A percentile compares a stretch with the other conserved stretches of the same genome.
phyloP scores from a whole-genome alignment of 2,797 vertebrate genomes.

The Clamator glandarius region DNA sequence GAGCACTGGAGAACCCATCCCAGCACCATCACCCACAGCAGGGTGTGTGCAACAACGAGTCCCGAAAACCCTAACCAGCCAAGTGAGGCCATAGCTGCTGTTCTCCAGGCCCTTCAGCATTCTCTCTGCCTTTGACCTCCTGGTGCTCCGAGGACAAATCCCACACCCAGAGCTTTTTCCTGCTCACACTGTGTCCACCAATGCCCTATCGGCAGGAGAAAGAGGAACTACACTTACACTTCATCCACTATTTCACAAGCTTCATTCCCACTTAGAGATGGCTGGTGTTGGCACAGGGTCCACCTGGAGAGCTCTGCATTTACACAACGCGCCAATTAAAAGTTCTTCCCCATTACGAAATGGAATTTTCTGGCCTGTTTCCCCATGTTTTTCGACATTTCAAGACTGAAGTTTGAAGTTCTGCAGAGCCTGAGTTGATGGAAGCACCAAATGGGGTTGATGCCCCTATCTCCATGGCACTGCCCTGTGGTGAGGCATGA shows the following conservation, averaged over 20 bases:
- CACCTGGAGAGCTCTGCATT: neutral
- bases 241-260: neutral
- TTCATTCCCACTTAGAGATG: neutral
- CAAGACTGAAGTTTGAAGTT: neutral
- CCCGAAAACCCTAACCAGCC: neutral
- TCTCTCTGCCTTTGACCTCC: neutral
- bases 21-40: neutral
- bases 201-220: no score
- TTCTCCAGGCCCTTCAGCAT: neutral
- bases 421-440: accelerated
- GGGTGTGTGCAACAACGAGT: neutral
- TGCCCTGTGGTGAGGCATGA: accelerated
- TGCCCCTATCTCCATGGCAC: accelerated
- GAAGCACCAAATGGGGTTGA: accelerated
- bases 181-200: accelerated
- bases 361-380: neutral
- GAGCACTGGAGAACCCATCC: neutral
- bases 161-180: neutral
- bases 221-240: neutral
- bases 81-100: neutral
- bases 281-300: neutral
- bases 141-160: accelerated
- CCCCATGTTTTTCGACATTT: accelerated
- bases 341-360: neutral
- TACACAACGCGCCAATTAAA: neutral